A percentile compares a stretch with the other conserved stretches of the same genome.
phyloP scores from a whole-genome alignment of 1,140 invertebrate species.

The Oscheius sp. region DNA sequence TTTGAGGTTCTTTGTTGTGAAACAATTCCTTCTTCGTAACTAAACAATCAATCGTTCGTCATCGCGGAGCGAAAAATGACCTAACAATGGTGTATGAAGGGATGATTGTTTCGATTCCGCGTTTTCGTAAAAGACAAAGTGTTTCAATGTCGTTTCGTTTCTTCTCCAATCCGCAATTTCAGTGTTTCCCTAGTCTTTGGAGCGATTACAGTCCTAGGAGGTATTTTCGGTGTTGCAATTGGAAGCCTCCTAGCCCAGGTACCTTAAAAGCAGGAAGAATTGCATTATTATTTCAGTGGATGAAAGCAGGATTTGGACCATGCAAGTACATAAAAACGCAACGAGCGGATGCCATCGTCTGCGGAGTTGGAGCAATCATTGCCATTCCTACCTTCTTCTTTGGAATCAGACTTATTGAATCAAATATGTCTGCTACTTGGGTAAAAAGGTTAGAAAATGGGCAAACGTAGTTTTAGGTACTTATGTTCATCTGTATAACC shows the following conservation, averaged over 20 bases:
- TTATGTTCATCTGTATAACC: slow-evolving; percentile 64
- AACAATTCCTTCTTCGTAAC: too few relatives aligned
- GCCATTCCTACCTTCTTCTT: slow-evolving; percentile 80
- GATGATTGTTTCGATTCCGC: too few relatives aligned
- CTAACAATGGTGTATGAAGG: too few relatives aligned
- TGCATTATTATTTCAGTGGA: slow-evolving; percentile 1
- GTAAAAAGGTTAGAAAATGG: background rate
- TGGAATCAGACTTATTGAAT: slow-evolving; percentile 45
- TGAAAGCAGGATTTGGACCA: slow-evolving; percentile 14
- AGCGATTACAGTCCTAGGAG: slow-evolving; percentile 16
- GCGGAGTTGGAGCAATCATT: slow-evolving; percentile 78
- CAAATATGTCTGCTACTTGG: slow-evolving; percentile 5
- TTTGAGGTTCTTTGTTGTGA: too few relatives aligned
- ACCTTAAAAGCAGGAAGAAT: background rate
- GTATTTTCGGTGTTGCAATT: slow-evolving; percentile 26
- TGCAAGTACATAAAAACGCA: slow-evolving; percentile 60
- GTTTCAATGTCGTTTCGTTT: too few relatives aligned
- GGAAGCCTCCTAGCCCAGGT: slow-evolving; percentile 30
- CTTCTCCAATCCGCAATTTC: background rate
- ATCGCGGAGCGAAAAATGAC: too few relatives aligned
- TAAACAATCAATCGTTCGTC: too few relatives aligned
- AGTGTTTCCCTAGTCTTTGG: slow-evolving; percentile 24
- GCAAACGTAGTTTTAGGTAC: slow-evolving; percentile 11
- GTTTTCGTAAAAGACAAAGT: too few relatives aligned
- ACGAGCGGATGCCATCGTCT: slow-evolving; percentile 83